phyloP scores from a whole-genome alignment of 2,888 invertebrate genomes.

The Osedax frankpressi region DNA sequence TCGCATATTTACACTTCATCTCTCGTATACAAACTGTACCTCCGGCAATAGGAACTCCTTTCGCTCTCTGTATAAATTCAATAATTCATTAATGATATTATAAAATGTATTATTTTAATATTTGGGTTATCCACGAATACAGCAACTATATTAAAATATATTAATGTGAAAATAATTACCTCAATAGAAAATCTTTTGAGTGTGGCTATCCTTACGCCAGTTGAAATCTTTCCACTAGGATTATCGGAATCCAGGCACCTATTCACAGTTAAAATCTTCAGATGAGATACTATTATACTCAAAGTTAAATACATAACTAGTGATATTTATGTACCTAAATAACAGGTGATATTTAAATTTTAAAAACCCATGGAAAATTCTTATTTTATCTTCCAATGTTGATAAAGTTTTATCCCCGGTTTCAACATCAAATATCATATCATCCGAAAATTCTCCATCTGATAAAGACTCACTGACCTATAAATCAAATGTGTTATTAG shows the following conservation, averaged over 20 bases:
- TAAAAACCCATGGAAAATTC: conserved; percentile 18
- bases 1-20: conserved; percentile 31
- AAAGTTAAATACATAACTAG: no score
- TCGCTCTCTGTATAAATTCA: conserved; percentile 29
- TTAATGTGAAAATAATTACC: background rate
- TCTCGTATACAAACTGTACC: conserved; percentile 38
- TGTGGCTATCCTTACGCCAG: background rate
- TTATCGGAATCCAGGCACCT: background rate
- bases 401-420: conserved; percentile 35
- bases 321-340: background rate
- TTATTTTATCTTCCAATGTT: conserved; percentile 29
- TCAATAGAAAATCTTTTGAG: background rate
- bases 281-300: no score
- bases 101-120: background rate
- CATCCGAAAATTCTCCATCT: conserved; percentile 24
- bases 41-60: conserved; percentile 38
- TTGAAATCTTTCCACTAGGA: background rate
- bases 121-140: background rate
- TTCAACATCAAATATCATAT: conserved; percentile 36
- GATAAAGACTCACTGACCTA: background rate
- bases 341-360: background rate
- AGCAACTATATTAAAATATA: background rate
- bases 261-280: background rate
- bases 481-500: no score
- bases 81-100: background rate